Conservation (phyloP, 2,113 vertebrate species). For the Panurus biarmicus region DNA sequence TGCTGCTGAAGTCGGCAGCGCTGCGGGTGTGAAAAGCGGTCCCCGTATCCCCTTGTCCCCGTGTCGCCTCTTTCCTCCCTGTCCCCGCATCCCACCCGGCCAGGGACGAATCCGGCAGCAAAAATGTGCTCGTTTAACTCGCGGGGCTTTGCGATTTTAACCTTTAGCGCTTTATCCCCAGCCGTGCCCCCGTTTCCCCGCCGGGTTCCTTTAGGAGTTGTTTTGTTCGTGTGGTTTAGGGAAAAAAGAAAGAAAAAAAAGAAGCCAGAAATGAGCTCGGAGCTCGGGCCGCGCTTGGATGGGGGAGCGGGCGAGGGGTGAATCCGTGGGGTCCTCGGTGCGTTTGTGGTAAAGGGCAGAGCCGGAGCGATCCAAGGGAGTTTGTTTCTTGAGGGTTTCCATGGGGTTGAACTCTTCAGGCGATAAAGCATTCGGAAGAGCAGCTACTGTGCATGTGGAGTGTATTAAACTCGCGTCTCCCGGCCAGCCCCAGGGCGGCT, state of each 20-base stretch:
- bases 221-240: neutral
- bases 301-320: neutral
- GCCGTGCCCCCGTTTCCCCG: neutral
- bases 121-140: neutral
- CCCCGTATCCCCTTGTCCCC: neutral
- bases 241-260: neutral
- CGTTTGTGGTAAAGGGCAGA: neutral
- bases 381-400: neutral
- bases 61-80: neutral
- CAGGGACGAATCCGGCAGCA: neutral
- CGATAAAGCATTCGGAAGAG: neutral
- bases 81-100: neutral
- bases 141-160: neutral
- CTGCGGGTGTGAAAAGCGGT: neutral
- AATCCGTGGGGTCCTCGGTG: accelerated
- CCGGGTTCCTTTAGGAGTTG: neutral
- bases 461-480: conserved; percentile 7
- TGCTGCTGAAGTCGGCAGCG: neutral
- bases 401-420: neutral
- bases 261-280: accelerated
- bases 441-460: conserved; percentile 57
- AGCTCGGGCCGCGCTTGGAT: neutral
- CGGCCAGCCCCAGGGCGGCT: neutral
- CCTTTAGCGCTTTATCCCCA: neutral
- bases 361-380: neutral